Percentiles rank a stretch among this genome's conserved stretches.
Conservation (phyloP, 2,888 invertebrate species). For the Drosophila rubida region DNA sequence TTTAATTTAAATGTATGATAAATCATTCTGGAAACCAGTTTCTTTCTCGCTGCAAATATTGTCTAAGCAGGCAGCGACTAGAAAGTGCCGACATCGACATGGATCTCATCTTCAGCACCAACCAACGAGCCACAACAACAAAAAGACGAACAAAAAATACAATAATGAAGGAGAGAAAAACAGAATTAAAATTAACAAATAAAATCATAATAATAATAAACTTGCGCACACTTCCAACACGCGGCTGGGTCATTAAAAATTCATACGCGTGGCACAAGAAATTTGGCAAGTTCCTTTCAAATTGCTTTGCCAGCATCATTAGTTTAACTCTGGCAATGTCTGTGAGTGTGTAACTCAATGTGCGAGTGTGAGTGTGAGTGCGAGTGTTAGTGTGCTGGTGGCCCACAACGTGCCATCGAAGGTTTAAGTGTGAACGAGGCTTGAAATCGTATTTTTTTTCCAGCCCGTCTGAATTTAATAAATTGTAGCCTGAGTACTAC, state of each 20-base stretch:
- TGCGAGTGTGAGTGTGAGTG: slow-evolving; percentile 2
- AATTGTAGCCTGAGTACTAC: slow-evolving; percentile 33
- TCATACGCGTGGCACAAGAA: slow-evolving; percentile 78
- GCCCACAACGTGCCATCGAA: slow-evolving; percentile 10
- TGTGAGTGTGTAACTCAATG: neutral
- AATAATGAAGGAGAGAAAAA: slow-evolving; percentile 10
- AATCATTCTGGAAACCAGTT: slow-evolving; percentile 76
- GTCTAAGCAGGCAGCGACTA: slow-evolving; percentile 60
- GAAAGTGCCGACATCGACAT: slow-evolving; percentile 75
- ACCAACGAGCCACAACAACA: slow-evolving; percentile 5
- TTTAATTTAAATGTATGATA: slow-evolving; percentile 77
- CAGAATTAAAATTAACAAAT: slow-evolving; percentile 40
- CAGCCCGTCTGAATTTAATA: slow-evolving; percentile 46
- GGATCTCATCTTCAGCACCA: slow-evolving; percentile 55
- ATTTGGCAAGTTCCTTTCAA: slow-evolving; percentile 66
- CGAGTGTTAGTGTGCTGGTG: slow-evolving; percentile 15
- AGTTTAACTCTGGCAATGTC: neutral
- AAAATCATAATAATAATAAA: slow-evolving; percentile 46
- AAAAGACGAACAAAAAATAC: neutral
- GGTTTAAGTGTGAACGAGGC: slow-evolving; percentile 38
- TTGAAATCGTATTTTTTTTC: slow-evolving; percentile 32
- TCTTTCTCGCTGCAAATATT: slow-evolving; percentile 60
- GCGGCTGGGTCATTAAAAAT: slow-evolving; percentile 67
- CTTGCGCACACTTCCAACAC: slow-evolving; percentile 74
- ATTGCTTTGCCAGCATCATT: slow-evolving; percentile 26